A percentile compares a stretch with the other conserved stretches of the same genome.
phyloP scores from a whole-genome alignment of 2,113 vertebrate genomes.

The Rhegmatorhina hoffmannsi region DNA sequence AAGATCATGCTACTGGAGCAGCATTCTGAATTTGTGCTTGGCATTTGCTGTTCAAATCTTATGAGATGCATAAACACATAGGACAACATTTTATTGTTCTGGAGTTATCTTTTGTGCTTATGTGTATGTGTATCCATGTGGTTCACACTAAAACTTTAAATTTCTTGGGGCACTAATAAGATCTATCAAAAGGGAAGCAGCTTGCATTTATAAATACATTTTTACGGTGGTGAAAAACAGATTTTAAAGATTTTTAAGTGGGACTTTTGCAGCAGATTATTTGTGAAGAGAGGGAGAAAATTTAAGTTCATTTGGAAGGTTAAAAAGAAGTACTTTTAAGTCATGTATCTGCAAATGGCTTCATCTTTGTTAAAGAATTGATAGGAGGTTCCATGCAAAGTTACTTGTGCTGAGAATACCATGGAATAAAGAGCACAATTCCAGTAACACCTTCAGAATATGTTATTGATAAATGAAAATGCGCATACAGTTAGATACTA shows the following conservation, averaged over 20 bases:
- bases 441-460: constrained; percentile 56
- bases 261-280: constrained; percentile 37
- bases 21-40: constrained; percentile 9
- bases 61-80: not conserved
- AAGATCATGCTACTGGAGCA: not conserved
- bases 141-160: not conserved
- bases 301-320: not conserved
- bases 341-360: not conserved
- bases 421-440: constrained; percentile 30
- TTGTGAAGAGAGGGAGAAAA: constrained; percentile 31
- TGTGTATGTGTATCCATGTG: not conserved
- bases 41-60: not conserved
- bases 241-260: not conserved
- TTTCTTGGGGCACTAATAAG: not conserved
- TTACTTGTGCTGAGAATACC: not conserved
- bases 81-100: not conserved
- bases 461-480: constrained; percentile 57
- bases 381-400: not conserved
- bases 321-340: constrained; percentile 27
- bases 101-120: not conserved
- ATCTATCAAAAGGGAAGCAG: not conserved
- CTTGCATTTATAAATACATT: not conserved
- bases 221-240: not conserved
- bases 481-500: constrained; percentile 51
- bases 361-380: not conserved